These are phyloP conservation scores for Ascidia mentula DNA, from an alignment of 23 tunicate genomes.

Conservation along the genomic window DNA sequence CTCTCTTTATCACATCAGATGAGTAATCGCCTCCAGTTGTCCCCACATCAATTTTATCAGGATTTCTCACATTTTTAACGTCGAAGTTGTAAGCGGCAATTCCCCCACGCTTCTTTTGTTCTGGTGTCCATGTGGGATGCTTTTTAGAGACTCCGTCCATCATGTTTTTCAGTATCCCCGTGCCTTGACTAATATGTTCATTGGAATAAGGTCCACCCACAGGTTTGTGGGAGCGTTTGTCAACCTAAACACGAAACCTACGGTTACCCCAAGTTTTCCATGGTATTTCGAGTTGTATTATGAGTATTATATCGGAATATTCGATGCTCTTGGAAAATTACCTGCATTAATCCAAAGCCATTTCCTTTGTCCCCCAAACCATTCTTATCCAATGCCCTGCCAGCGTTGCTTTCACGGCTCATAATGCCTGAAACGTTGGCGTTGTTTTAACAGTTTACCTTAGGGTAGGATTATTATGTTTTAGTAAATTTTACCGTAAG, in stretches of 20 bases:
- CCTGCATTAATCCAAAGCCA: conserved; percentile 37
- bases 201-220: background rate
- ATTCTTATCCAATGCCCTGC: background rate
- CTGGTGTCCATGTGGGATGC: background rate
- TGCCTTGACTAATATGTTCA: background rate
- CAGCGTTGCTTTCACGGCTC: conserved; percentile 29
- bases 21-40: background rate
- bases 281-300: no score
- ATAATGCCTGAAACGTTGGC: conserved; percentile 13
- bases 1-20: background rate
- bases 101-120: background rate
- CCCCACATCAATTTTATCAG: background rate
- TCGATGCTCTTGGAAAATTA: no score
- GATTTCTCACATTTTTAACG: background rate
- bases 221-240: background rate
- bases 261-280: no score
- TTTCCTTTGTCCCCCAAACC: conserved; percentile 15
- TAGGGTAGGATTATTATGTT: no score
- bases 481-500: no score
- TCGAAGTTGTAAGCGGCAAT: background rate
- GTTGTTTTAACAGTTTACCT: no score
- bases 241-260: background rate
- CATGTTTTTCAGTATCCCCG: background rate
- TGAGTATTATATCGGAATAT: no score
- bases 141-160: background rate